Conservation (phyloP, 2,888 invertebrate species). For the Lycocerus yunnanus region DNA sequence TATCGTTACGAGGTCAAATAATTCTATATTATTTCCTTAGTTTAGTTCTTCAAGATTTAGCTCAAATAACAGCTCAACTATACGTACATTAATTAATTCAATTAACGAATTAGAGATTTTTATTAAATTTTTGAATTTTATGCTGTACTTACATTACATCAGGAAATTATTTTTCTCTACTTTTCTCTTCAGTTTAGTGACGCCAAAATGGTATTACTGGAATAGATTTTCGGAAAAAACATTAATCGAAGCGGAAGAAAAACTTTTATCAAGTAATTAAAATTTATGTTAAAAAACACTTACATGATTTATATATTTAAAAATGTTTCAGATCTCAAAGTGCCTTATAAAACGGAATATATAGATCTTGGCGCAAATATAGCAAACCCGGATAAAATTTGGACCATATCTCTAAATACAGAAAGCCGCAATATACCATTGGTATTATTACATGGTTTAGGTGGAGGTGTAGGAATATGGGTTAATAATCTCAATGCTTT, state of each 20-base stretch:
- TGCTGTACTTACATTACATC: too few species aligned
- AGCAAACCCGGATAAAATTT: conserved; percentile 64
- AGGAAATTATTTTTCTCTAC: too few species aligned
- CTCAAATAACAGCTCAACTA: too few species aligned
- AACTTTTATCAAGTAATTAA: conserved; percentile 44
- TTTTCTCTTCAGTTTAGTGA: not conserved
- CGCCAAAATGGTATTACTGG: conserved; percentile 71
- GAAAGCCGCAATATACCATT: conserved; percentile 73
- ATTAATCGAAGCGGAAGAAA: conserved; percentile 73
- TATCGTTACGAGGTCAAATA: too few species aligned
- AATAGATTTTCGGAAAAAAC: conserved; percentile 76
- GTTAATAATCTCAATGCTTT: conserved; percentile 85
- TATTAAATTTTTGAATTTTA: too few species aligned
- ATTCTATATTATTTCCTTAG: too few species aligned
- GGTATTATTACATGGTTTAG: conserved; percentile 90
- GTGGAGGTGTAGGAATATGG: conserved; percentile 92
- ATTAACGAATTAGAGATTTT: too few species aligned
- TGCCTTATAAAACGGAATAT: conserved; percentile 50
- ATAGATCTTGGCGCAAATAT: conserved; percentile 60
- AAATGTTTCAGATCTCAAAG: not conserved
- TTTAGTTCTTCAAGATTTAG: too few species aligned
- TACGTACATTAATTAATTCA: too few species aligned
- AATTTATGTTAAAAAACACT: not conserved
- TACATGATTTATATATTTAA: not conserved
- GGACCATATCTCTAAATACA: conserved; percentile 65